Conservation (phyloP, 2,888 invertebrate genomes). For the Bruchidius siliquastri region DNA sequence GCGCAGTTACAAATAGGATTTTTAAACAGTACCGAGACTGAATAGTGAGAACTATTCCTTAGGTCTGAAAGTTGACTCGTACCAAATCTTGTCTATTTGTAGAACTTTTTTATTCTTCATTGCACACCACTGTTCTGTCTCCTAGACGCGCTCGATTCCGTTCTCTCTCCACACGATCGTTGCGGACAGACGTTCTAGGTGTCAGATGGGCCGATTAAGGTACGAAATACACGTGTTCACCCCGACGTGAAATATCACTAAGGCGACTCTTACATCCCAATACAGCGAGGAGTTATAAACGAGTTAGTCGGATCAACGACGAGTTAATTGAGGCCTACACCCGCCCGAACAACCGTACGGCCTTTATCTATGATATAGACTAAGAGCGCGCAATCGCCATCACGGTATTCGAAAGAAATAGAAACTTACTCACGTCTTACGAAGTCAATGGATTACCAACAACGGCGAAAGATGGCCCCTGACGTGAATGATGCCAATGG, state of each 20-base stretch:
- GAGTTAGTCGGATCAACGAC: slow-evolving; percentile 31
- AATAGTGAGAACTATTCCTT: too few species aligned
- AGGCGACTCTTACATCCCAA: slow-evolving; percentile 33
- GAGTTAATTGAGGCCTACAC: slow-evolving; percentile 39
- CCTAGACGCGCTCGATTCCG: not conserved
- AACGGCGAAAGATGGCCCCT: too few species aligned
- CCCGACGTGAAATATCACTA: slow-evolving; percentile 37
- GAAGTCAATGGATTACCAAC: too few species aligned
- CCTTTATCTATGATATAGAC: not conserved
- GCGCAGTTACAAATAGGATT: too few species aligned
- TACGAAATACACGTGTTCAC: slow-evolving; percentile 38
- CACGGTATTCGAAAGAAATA: too few species aligned
- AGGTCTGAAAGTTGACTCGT: too few species aligned
- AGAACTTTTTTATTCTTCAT: not conserved
- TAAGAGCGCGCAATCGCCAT: not conserved
- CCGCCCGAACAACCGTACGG: not conserved
- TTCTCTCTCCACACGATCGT: not conserved
- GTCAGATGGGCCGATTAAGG: slow-evolving; percentile 37
- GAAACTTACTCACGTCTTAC: too few species aligned
- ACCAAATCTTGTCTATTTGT: too few species aligned
- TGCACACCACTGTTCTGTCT: not conserved
- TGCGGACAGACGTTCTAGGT: slow-evolving; percentile 18
- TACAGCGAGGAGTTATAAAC: slow-evolving; percentile 33
- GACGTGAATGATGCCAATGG: too few species aligned
- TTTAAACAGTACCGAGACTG: too few species aligned